These are phyloP conservation scores for Aplysina aerophoba DNA, from an alignment of 37 sponge, comb jelly and placozoan species.

Conservation along the genomic window DNA sequence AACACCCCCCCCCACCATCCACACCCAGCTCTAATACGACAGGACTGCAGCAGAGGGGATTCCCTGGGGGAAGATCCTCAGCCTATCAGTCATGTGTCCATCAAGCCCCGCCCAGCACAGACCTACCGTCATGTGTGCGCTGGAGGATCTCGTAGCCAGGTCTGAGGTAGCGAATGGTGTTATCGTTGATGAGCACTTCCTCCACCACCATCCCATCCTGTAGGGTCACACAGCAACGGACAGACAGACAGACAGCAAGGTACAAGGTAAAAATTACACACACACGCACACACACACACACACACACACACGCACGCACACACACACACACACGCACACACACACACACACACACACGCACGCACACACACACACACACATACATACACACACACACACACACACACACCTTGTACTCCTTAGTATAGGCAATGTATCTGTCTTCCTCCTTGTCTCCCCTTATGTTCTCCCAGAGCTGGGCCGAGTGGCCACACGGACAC, in stretches of 20 bases:
- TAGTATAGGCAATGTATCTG: slow-evolving; percentile 72
- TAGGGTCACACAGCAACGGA: neutral
- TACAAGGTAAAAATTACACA: neutral
- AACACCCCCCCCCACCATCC: too few species aligned
- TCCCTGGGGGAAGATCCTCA: too few species aligned
- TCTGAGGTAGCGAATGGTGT: slow-evolving; percentile 22
- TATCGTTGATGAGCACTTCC: slow-evolving; percentile 60
- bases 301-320: slow-evolving; percentile 26
- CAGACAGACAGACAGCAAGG: neutral
- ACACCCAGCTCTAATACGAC: too few species aligned
- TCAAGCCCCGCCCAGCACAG: too few species aligned
- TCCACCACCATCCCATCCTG: slow-evolving; percentile 52
- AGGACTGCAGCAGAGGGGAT: too few species aligned
- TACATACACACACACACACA: slow-evolving; percentile 18
- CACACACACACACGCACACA: slow-evolving; percentile 28
- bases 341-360: slow-evolving; percentile 25
- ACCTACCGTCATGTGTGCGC: slow-evolving; percentile 60
- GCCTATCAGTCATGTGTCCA: too few species aligned
- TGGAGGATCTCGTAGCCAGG: slow-evolving; percentile 47
- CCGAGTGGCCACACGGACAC: slow-evolving; percentile 76
- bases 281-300: slow-evolving; percentile 18
- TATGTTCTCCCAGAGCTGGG: slow-evolving; percentile 84
- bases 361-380: slow-evolving; percentile 30
- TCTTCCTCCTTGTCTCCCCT: slow-evolving; percentile 54
- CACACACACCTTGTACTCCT: slow-evolving; percentile 39